Conservation (phyloP, 2,888 invertebrate genomes). For the Ophion obscuratus region DNA sequence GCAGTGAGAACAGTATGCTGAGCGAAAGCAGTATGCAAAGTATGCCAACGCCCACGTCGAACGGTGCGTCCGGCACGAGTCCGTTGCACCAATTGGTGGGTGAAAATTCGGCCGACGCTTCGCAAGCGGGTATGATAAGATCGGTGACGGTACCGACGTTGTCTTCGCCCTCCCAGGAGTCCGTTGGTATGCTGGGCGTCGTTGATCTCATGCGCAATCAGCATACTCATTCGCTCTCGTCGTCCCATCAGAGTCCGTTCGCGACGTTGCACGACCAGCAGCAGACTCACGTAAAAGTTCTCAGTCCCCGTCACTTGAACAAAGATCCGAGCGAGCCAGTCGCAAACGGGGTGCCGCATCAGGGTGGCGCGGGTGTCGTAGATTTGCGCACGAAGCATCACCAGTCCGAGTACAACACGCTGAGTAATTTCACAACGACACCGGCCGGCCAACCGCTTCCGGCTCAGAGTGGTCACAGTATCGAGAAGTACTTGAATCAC, state of each 20-base stretch:
- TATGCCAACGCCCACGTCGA: conserved; percentile 76
- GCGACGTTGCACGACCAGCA: conserved; percentile 76
- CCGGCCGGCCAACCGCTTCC: conserved; percentile 84
- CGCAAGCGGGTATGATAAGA: conserved; percentile 75
- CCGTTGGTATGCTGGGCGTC: conserved; percentile 78
- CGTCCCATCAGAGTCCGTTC: conserved; percentile 74
- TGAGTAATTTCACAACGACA: conserved; percentile 84
- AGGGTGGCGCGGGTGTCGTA: conserved; percentile 85
- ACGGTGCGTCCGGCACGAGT: conserved; percentile 75
- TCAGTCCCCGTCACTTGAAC: conserved; percentile 80
- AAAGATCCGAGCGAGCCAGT: conserved; percentile 77
- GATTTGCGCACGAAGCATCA: conserved; percentile 89
- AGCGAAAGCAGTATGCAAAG: conserved; percentile 83
- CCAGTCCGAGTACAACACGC: conserved; percentile 86
- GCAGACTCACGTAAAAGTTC: conserved; percentile 77
- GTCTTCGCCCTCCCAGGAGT: conserved; percentile 78
- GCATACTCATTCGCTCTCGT: conserved; percentile 75
- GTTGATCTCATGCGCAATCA: conserved; percentile 84
- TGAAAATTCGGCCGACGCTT: conserved; percentile 83
- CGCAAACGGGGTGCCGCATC: conserved; percentile 69
- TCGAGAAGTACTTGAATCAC: conserved; percentile 86
- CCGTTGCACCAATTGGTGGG: conserved; percentile 82
- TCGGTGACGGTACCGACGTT: conserved; percentile 70
- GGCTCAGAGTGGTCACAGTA: conserved; percentile 86
- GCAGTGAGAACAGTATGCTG: conserved; percentile 88